A percentile compares a stretch with the other conserved stretches of the same genome.
Conservation (phyloP, 1,140 invertebrate genomes). For the Drosophila seguyi region DNA sequence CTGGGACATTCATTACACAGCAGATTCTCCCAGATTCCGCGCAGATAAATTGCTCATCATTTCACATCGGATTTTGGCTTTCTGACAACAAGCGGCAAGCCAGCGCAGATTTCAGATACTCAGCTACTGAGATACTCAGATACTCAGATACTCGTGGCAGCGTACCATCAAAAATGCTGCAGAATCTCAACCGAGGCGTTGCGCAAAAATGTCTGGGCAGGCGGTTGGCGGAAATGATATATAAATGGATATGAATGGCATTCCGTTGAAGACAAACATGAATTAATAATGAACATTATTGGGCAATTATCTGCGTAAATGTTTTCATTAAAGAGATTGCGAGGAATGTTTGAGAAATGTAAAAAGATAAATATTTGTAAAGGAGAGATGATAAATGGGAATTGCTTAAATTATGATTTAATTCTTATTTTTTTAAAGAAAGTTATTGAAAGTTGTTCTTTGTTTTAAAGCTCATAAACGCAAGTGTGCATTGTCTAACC, state of each 20-base stretch:
- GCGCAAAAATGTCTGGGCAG: slow-evolving; percentile 5
- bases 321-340: slow-evolving; percentile 1
- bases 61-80: slow-evolving; percentile 70
- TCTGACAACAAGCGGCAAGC: slow-evolving; percentile 39
- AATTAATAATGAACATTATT: slow-evolving; percentile 32
- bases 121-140: neutral
- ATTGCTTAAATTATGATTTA: neutral
- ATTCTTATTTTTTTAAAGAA: no score
- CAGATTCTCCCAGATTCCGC: slow-evolving; percentile 74
- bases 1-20: slow-evolving; percentile 76
- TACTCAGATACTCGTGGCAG: neutral
- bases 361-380: neutral
- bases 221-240: slow-evolving; percentile 15
- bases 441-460: neutral
- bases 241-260: slow-evolving; percentile 49
- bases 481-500: neutral
- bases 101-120: slow-evolving; percentile 25
- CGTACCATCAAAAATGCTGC: slow-evolving; percentile 17
- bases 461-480: neutral
- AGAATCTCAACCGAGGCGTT: slow-evolving; percentile 14
- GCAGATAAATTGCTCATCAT: slow-evolving; percentile 82
- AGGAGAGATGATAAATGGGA: neutral
- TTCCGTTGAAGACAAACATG: slow-evolving; percentile 28
- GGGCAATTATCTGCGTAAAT: slow-evolving; percentile 12
- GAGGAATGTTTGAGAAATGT: neutral